A percentile compares a stretch with the other conserved stretches of the same genome.
Conservation (phyloP, 2,888 invertebrate species). For the Thera obeliscata region DNA sequence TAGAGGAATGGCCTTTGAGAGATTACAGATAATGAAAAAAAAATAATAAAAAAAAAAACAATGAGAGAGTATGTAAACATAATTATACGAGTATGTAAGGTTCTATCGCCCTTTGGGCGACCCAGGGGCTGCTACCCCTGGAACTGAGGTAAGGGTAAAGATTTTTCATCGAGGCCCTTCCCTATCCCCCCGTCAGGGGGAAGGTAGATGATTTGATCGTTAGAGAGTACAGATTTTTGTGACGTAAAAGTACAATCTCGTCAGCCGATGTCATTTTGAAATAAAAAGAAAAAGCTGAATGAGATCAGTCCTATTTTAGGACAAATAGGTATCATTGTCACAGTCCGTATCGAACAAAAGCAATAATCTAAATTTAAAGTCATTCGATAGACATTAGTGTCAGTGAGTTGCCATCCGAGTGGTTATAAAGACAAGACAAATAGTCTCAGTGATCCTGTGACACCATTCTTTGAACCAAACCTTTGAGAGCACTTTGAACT, state of each 20-base stretch:
- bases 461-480: slow-evolving; percentile 27
- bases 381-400: slow-evolving; percentile 52
- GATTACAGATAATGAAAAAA: no score
- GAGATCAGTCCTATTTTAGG: slow-evolving; percentile 16
- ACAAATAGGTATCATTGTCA: slow-evolving; percentile 11
- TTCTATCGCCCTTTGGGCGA: no score
- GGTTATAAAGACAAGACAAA: slow-evolving; percentile 55
- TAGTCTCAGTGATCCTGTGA: slow-evolving; percentile 31
- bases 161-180: no score
- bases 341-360: slow-evolving; percentile 32
- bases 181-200: no score
- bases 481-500: slow-evolving; percentile 12
- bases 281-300: slow-evolving; percentile 1
- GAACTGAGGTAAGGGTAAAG: no score
- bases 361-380: slow-evolving; percentile 52
- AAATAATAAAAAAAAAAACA: no score
- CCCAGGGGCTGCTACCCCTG: no score
- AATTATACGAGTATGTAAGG: no score
- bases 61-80: no score
- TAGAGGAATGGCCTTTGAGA: no score
- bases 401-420: slow-evolving; percentile 58
- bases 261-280: background rate
- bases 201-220: no score
- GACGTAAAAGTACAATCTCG: background rate
- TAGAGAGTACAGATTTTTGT: background rate